phyloP scores from a whole-genome alignment of 2,113 vertebrate species.

The Miniopterus natalensis region DNA sequence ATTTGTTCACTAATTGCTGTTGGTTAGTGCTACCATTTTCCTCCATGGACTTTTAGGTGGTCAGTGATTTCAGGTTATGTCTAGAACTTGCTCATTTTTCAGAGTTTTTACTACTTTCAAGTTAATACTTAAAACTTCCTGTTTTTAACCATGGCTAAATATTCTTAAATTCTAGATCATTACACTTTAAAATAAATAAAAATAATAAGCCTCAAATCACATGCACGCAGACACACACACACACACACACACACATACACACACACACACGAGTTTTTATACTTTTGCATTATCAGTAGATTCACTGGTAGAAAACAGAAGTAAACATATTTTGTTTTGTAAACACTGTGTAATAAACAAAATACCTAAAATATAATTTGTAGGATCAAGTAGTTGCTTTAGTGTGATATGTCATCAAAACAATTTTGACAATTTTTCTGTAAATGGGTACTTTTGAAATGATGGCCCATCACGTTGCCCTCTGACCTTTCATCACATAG shows the following conservation, averaged over 20 bases:
- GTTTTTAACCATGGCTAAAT: not conserved
- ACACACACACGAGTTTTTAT: not conserved
- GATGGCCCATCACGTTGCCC: not conserved
- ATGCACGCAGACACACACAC: not conserved
- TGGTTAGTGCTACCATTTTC: not conserved
- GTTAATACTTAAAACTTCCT: not conserved
- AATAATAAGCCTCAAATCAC: not conserved
- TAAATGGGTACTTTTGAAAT: not conserved
- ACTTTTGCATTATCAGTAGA: not conserved
- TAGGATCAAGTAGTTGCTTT: not conserved
- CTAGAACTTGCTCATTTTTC: constrained; percentile 16
- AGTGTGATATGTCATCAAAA: not conserved
- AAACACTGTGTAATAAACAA: constrained; percentile 16
- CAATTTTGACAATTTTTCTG: not conserved
- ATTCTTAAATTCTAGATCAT: constrained; percentile 11
- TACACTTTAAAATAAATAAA: constrained; percentile 28
- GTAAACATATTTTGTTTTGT: constrained; percentile 6
- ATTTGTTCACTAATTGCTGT: not conserved
- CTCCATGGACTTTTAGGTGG: not conserved
- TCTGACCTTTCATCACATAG: not conserved
- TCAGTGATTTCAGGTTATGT: constrained; percentile 4
- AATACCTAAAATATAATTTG: not conserved
- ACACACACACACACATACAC: not conserved
- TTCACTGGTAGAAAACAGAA: constrained; percentile 14
- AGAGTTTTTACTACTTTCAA: not conserved